Evolutionary conservation across 64 coral and sea anemone genomes (phyloP).

Genomic region (Platygyra sinensis): DNA sequence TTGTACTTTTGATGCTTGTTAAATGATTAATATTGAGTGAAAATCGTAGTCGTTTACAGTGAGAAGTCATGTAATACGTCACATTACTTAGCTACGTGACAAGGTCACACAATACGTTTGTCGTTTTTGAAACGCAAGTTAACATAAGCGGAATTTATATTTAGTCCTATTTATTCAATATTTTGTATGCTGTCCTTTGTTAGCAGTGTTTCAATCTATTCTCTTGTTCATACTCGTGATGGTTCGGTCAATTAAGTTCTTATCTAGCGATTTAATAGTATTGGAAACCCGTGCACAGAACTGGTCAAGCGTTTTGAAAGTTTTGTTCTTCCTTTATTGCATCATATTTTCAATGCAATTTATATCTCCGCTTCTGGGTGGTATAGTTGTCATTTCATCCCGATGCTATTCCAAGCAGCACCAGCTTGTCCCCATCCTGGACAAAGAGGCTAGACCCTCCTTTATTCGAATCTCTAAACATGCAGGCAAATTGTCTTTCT

Average conservation of each 20-base stretch:
- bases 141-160: too few species aligned
- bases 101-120: too few species aligned
- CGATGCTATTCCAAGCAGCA: background rate
- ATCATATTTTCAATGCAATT: constrained; percentile 42
- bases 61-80: too few species aligned
- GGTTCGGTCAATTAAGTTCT: background rate
- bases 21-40: too few species aligned
- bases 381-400: background rate
- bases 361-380: background rate
- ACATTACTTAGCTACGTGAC: too few species aligned
- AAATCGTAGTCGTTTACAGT: too few species aligned
- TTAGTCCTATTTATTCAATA: background rate
- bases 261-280: background rate
- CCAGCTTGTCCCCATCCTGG: constrained; percentile 11
- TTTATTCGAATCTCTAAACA: background rate
- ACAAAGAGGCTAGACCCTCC: background rate
- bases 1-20: too few species aligned
- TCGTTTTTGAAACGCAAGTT: too few species aligned
- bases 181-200: background rate
- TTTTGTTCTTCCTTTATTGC: background rate
- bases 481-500: background rate
- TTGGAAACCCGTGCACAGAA: background rate
- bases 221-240: background rate
- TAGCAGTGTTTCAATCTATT: background rate
- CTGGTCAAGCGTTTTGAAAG: background rate